A percentile compares a stretch with the other conserved stretches of the same genome.
Conservation (phyloP, 2,797 vertebrate species). For the Chelonia mydas region DNA sequence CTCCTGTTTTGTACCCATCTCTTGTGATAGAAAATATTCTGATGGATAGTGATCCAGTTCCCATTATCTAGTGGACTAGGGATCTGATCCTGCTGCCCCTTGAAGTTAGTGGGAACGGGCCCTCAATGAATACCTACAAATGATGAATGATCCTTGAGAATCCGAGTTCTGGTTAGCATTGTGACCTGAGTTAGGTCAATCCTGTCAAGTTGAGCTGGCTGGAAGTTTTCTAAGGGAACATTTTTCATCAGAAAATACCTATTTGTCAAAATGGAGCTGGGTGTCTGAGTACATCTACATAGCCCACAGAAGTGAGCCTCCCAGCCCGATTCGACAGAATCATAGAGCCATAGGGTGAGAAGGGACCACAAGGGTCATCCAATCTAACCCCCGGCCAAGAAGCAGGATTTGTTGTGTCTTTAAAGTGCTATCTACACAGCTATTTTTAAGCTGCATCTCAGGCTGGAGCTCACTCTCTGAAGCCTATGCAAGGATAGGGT, state of each 20-base stretch:
- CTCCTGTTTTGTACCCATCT: neutral
- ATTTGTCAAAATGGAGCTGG: neutral
- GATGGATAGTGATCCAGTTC: neutral
- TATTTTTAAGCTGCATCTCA: neutral
- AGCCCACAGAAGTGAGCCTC: neutral
- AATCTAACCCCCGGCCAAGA: neutral
- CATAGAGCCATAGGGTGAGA: neutral
- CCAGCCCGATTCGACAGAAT: neutral
- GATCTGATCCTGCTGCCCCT: neutral
- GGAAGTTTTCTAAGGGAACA: too few relatives aligned
- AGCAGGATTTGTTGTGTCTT: neutral
- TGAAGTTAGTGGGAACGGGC: neutral
- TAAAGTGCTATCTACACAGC: neutral
- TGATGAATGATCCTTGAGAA: neutral
- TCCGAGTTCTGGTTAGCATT: neutral
- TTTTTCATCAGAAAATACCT: too few relatives aligned
- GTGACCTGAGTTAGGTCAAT: too few relatives aligned
- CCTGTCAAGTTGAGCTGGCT: too few relatives aligned
- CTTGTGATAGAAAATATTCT: neutral
- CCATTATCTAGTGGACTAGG: neutral
- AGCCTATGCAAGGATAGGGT: neutral
- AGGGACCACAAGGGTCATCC: neutral
- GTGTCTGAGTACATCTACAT: neutral
- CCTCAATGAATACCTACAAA: fast-evolving
- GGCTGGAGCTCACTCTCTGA: neutral